A percentile compares a stretch with the other conserved stretches of the same genome.
Conservation (phyloP, 2,888 invertebrate genomes). For the Dynastes grantii region DNA sequence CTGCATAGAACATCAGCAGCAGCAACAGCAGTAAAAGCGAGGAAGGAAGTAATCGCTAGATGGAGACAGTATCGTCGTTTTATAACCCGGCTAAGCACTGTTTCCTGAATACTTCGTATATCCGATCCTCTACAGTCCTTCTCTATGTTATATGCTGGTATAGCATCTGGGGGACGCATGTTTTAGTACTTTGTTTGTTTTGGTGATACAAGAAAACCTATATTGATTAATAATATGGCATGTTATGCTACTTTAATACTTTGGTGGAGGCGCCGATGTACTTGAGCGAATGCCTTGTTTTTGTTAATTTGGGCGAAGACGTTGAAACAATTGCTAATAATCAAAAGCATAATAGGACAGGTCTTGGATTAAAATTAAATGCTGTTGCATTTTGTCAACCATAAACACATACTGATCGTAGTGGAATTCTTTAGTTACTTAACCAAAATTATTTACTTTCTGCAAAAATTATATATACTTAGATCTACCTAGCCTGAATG, state of each 20-base stretch:
- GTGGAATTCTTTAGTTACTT: too few species aligned
- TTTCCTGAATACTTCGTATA: conserved; percentile 54
- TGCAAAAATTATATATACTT: too few species aligned
- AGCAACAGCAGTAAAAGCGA: conserved; percentile 7
- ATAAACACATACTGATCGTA: too few species aligned
- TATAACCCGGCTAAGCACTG: conserved; percentile 59
- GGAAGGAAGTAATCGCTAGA: conserved; percentile 61
- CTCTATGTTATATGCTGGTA: not conserved
- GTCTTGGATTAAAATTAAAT: too few species aligned
- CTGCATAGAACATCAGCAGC: not conserved
- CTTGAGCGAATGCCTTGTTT: not conserved
- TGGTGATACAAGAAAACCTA: not conserved
- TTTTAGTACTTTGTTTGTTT: not conserved
- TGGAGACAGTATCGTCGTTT: conserved; percentile 59
- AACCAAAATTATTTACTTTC: too few species aligned
- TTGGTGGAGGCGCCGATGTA: not conserved
- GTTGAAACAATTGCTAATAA: not conserved
- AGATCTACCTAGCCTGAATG: not conserved
- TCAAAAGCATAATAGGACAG: not conserved
- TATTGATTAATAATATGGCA: not conserved
- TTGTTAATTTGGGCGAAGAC: not conserved
- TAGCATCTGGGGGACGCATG: not conserved
- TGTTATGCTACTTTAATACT: not conserved
- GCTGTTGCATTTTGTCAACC: too few species aligned
- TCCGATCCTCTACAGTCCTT: conserved; percentile 53